These are phyloP conservation scores for Metopolophium dirhodum DNA, from an alignment of 1,140 invertebrate genomes.

Conservation along the genomic window DNA sequence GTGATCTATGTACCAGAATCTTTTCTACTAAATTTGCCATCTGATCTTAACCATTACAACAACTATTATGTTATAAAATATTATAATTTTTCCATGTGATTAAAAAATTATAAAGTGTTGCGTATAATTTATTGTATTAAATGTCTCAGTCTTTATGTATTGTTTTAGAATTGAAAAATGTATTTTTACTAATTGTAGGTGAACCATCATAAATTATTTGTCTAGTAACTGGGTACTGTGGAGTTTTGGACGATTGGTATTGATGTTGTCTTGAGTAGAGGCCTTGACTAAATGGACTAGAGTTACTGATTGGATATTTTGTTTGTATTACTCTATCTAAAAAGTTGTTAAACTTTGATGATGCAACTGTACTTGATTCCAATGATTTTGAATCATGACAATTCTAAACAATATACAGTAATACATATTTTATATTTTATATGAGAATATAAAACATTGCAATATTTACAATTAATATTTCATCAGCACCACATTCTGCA, in stretches of 20 bases:
- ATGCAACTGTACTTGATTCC: conserved; percentile 89
- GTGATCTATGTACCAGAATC: not conserved
- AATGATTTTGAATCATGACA: conserved; percentile 81
- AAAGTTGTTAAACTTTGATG: conserved; percentile 90
- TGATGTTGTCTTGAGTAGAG: conserved; percentile 53
- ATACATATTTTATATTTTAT: conserved; percentile 1
- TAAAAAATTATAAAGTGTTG: not conserved
- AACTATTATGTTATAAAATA: not conserved
- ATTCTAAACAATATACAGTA: conserved; percentile 66
- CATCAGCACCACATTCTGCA: conserved; percentile 91
- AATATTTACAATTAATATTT: conserved; percentile 86
- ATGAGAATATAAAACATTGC: not conserved
- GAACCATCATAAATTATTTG: conserved; percentile 52
- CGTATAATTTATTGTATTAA: not conserved
- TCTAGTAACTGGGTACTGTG: conserved; percentile 44
- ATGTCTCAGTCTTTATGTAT: conserved; percentile 48
- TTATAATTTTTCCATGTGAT: conserved; percentile 11
- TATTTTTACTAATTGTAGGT: conserved; percentile 52
- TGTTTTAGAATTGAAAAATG: conserved; percentile 51
- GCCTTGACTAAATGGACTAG: conserved; percentile 62
- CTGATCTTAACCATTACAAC: not conserved
- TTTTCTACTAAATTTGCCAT: not conserved
- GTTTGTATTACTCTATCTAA: conserved; percentile 92
- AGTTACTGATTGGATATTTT: conserved; percentile 65
- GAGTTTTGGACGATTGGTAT: conserved; percentile 22